phyloP scores from a whole-genome alignment of 2,797 vertebrate genomes.

The Spea hammondii region DNA sequence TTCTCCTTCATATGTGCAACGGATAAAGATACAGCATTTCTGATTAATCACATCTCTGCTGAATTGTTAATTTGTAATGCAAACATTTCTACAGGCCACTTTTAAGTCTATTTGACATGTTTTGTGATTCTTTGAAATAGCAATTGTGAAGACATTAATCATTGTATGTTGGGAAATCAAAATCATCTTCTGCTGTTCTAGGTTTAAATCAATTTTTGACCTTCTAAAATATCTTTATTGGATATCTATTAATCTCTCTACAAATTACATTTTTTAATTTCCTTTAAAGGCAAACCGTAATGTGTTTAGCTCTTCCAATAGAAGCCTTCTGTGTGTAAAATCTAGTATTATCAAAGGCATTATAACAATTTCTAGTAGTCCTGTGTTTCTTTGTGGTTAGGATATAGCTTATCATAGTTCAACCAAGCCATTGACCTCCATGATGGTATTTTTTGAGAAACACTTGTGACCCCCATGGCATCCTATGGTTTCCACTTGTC shows the following conservation, averaged over 20 bases:
- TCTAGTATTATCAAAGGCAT: too few relatives aligned
- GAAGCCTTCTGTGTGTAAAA: too few relatives aligned
- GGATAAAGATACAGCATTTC: not conserved
- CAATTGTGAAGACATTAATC: conserved; percentile 20
- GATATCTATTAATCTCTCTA: conserved; percentile 22
- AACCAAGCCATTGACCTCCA: too few relatives aligned
- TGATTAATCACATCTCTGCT: conserved; percentile 5
- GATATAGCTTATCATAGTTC: too few relatives aligned
- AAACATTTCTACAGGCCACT: conserved; percentile 24
- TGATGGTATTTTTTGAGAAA: too few relatives aligned
- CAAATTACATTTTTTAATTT: not conserved
- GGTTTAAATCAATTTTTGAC: conserved; percentile 11
- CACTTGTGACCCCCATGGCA: too few relatives aligned
- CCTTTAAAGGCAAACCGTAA: too few relatives aligned
- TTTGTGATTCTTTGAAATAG: conserved; percentile 18
- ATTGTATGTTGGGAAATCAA: not conserved
- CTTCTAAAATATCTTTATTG: conserved; percentile 25
- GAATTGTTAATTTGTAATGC: conserved; percentile 18
- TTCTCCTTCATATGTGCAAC: not conserved
- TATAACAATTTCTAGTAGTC: too few relatives aligned
- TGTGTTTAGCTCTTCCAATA: too few relatives aligned
- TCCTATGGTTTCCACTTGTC: too few relatives aligned
- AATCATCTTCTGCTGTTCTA: conserved; percentile 13
- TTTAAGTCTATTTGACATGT: conserved; percentile 26
- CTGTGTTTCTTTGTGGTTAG: too few relatives aligned